phyloP scores from a whole-genome alignment of 2,113 vertebrate species.

The Sprattus sprattus region DNA sequence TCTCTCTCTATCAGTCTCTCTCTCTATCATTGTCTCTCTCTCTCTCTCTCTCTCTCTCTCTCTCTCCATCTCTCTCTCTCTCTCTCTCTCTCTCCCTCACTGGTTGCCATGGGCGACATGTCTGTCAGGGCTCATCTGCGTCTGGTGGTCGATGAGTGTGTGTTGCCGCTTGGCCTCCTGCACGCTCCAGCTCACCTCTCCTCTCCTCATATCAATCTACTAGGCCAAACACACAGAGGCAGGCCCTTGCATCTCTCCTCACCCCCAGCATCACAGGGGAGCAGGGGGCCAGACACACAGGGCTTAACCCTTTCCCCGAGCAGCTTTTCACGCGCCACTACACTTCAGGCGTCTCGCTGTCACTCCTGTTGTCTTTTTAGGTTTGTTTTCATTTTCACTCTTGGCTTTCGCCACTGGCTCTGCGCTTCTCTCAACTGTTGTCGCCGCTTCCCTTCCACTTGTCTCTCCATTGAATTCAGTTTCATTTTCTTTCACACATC shows the following conservation, averaged over 20 bases:
- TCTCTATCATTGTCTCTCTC: neutral
- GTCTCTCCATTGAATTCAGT: neutral
- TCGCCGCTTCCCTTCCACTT: neutral
- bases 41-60: neutral
- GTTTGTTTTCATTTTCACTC: neutral
- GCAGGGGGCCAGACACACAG: neutral
- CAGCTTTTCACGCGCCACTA: neutral
- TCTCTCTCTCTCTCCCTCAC: neutral
- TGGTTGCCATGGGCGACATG: neutral
- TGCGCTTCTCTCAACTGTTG: neutral
- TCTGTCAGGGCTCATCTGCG: slow-evolving; percentile 12
- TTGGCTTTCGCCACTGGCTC: neutral
- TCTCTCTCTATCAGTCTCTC: neutral
- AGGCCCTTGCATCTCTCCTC: neutral
- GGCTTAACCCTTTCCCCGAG: neutral
- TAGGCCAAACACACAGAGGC: neutral
- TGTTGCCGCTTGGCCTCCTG: slow-evolving; percentile 2
- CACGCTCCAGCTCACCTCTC: neutral
- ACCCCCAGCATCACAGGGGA: neutral
- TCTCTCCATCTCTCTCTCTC: neutral
- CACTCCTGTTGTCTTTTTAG: neutral
- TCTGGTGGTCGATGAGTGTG: neutral
- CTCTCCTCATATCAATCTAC: neutral
- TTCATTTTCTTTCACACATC: slow-evolving; percentile 23
- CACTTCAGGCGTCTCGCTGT: neutral